Evolutionary conservation across 35 echinoderm and acorn worm species (phyloP).

Genomic region (Stichopus chloronotus): DNA sequence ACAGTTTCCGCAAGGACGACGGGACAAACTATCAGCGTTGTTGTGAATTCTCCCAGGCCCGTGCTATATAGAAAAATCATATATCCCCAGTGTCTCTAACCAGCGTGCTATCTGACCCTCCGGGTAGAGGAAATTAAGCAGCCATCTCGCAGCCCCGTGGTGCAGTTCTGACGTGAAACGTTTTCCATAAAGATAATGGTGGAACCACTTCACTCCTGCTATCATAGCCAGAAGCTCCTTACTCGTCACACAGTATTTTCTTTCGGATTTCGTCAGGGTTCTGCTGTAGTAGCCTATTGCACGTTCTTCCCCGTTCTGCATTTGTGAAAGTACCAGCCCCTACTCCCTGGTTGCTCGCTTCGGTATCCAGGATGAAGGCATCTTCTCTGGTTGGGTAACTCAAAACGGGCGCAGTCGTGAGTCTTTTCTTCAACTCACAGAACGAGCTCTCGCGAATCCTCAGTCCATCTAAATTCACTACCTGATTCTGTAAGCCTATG

Average conservation of each 20-base stretch:
- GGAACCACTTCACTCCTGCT: constrained; percentile 52
- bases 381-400: constrained; percentile 21
- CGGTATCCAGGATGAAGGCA: constrained; percentile 28
- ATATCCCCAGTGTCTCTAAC: constrained; percentile 51
- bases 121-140: too few species aligned
- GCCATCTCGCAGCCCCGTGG: constrained; percentile 56
- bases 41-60: constrained; percentile 42
- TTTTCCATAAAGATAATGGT: constrained; percentile 56
- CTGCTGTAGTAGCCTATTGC: constrained; percentile 19
- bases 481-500: constrained; percentile 42
- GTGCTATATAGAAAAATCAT: constrained; percentile 56
- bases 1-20: constrained; percentile 44
- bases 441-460: constrained; percentile 43
- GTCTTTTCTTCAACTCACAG: constrained; percentile 29
- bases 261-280: constrained; percentile 37
- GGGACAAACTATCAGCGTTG: constrained; percentile 58
- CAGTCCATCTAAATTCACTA: constrained; percentile 40
- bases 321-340: constrained; percentile 55
- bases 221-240: too few species aligned
- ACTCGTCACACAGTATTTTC: constrained; percentile 60
- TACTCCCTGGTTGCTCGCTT: constrained; percentile 40
- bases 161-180: constrained; percentile 29
- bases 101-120: constrained; percentile 73
- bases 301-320: constrained; percentile 40
- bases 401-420: constrained; percentile 45